Conservation (phyloP, 64 coral and sea anemone genomes). For the Montipora capricornis region DNA sequence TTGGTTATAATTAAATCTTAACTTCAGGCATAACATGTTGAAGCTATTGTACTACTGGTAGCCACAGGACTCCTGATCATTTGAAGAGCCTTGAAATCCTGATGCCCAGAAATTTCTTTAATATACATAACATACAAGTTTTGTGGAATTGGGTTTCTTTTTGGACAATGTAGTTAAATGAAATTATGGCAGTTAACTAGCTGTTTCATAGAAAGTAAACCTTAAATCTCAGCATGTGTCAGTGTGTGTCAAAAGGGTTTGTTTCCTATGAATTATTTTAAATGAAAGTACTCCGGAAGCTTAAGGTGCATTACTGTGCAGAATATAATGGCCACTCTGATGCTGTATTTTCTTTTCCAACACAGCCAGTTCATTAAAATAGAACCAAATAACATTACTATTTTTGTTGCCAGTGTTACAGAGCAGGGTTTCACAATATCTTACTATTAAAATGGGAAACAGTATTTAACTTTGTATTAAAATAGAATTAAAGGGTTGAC, state of each 20-base stretch:
- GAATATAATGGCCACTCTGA: not conserved
- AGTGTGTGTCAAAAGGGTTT: slow-evolving; percentile 2
- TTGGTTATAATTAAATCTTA: not conserved
- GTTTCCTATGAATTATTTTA: not conserved
- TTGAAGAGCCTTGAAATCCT: slow-evolving; percentile 1
- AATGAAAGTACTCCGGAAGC: not conserved
- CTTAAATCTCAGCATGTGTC: slow-evolving; percentile 1
- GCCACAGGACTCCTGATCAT: slow-evolving; percentile 1
- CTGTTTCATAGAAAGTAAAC: not conserved
- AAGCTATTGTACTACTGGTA: slow-evolving; percentile 2
- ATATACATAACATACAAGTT: not conserved
- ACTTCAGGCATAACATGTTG: not conserved
- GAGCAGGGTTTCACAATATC: slow-evolving; percentile 5
- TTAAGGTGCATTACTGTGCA: slow-evolving; percentile 6
- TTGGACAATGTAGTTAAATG: not conserved
- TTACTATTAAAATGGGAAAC: slow-evolving; percentile 12
- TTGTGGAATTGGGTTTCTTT: not conserved
- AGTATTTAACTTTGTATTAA: not conserved
- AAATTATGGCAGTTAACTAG: not conserved
- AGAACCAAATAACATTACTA: slow-evolving; percentile 3
- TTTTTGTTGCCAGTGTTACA: slow-evolving; percentile 11
- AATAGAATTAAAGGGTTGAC: slow-evolving; percentile 7
- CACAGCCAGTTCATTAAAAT: slow-evolving; percentile 1
- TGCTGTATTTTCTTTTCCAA: not conserved
- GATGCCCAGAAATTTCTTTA: slow-evolving; percentile 1